These are phyloP conservation scores for Aromia moschata DNA, from an alignment of 2,888 invertebrate species.

Conservation along the genomic window DNA sequence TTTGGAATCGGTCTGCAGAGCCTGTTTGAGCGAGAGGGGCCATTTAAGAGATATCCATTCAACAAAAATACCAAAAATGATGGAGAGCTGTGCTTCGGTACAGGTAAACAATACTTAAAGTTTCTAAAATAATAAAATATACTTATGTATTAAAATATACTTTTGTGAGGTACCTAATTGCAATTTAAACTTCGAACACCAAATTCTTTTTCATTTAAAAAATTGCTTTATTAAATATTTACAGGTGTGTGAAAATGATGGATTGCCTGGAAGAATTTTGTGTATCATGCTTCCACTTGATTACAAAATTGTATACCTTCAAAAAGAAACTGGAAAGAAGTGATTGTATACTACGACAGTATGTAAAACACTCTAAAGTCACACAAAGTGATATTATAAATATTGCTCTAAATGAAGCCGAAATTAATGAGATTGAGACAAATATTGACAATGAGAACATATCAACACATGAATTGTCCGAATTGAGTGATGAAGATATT, in stretches of 20 bases:
- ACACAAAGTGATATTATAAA: constrained; percentile 51
- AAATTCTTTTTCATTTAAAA: too few species aligned
- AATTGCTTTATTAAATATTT: too few species aligned
- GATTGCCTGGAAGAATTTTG: constrained; percentile 61
- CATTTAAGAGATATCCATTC: constrained; percentile 53
- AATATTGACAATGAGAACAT: background rate
- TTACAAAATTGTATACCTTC: constrained; percentile 60
- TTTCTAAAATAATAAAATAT: too few species aligned
- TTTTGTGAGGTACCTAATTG: too few species aligned
- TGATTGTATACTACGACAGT: constrained; percentile 55
- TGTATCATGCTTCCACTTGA: constrained; percentile 59
- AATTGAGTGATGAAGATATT: constrained; percentile 42
- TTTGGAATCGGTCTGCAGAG: constrained; percentile 54
- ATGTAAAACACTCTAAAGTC: constrained; percentile 41
- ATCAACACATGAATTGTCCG: constrained; percentile 29
- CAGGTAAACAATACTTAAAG: too few species aligned
- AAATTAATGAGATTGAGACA: constrained; percentile 45
- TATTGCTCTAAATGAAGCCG: constrained; percentile 52
- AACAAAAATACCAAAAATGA: constrained; percentile 56
- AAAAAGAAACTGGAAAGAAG: constrained; percentile 60
- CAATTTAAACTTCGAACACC: too few species aligned
- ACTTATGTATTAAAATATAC: too few species aligned
- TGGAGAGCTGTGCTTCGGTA: constrained; percentile 55
- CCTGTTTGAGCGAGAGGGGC: constrained; percentile 54
- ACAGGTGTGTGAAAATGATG: constrained; percentile 59